Evolutionary conservation across 1,140 invertebrate genomes (phyloP).

Genomic region (Drosophila pseudoobscura): DNA sequence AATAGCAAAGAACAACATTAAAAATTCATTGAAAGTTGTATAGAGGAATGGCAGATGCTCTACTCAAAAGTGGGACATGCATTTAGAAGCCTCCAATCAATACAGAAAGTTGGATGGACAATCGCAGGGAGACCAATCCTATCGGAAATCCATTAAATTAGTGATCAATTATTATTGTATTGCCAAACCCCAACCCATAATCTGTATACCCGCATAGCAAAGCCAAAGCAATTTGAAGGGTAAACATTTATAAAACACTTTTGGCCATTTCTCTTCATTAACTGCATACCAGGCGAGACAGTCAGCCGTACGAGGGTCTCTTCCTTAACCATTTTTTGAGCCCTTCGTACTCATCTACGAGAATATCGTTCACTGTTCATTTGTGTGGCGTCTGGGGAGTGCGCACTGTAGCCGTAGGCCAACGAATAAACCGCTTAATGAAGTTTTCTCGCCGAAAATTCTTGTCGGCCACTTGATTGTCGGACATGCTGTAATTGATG

Average conservation of each 20-base stretch:
- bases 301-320: constrained; percentile 3
- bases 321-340: neutral
- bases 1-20: constrained; percentile 34
- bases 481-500: constrained; percentile 62
- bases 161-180: neutral
- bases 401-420: constrained; percentile 7
- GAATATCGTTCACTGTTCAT: neutral
- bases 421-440: constrained; percentile 40
- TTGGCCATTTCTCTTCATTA: constrained; percentile 77
- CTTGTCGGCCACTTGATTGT: constrained; percentile 58
- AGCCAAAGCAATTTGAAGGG: constrained; percentile 22
- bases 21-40: constrained; percentile 8
- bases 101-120: neutral
- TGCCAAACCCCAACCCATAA: neutral
- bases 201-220: neutral
- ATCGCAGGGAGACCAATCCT: neutral
- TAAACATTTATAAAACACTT: constrained; percentile 75
- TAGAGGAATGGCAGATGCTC: constrained; percentile 1
- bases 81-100: too few species aligned
- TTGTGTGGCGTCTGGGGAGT: constrained; percentile 1
- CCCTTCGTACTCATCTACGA: constrained; percentile 12
- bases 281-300: constrained; percentile 33
- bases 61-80: neutral
- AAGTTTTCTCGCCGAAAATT: constrained; percentile 58
- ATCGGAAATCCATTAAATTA: too few species aligned